Conservation (phyloP, 2,113 vertebrate genomes). For the Sprattus sprattus region DNA sequence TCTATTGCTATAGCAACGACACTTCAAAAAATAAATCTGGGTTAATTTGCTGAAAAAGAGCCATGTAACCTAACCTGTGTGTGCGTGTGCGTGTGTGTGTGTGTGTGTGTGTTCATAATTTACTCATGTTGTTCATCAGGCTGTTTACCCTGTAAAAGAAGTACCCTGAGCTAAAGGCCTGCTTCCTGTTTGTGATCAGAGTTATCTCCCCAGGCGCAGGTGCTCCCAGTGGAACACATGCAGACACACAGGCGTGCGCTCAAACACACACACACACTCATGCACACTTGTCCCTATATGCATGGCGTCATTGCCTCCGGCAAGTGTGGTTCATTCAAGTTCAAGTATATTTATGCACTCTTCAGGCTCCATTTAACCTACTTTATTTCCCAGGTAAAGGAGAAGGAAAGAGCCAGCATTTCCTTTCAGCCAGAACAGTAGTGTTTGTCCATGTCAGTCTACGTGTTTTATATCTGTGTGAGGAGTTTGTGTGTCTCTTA, state of each 20-base stretch:
- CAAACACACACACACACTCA: background rate
- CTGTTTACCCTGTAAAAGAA: background rate
- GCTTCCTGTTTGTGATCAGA: background rate
- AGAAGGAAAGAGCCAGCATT: background rate
- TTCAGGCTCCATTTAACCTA: background rate
- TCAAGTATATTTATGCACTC: background rate
- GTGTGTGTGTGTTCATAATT: background rate
- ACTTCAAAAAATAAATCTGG: background rate
- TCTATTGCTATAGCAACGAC: constrained; percentile 47
- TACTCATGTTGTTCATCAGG: background rate
- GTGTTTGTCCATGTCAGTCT: constrained; percentile 1
- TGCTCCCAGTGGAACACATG: background rate
- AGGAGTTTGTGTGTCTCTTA: background rate
- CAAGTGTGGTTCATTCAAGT: background rate
- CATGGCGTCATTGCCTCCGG: background rate
- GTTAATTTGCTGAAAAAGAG: background rate
- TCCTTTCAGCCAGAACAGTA: background rate
- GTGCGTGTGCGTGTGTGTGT: background rate
- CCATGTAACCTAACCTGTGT: background rate
- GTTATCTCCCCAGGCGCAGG: constrained; percentile 12
- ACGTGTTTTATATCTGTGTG: background rate
- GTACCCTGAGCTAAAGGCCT: background rate
- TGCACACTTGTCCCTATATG: background rate
- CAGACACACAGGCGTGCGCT: background rate
- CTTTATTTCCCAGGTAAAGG: background rate